phyloP scores from a whole-genome alignment of 2,888 invertebrate genomes.

The Tiliacea aurago region DNA sequence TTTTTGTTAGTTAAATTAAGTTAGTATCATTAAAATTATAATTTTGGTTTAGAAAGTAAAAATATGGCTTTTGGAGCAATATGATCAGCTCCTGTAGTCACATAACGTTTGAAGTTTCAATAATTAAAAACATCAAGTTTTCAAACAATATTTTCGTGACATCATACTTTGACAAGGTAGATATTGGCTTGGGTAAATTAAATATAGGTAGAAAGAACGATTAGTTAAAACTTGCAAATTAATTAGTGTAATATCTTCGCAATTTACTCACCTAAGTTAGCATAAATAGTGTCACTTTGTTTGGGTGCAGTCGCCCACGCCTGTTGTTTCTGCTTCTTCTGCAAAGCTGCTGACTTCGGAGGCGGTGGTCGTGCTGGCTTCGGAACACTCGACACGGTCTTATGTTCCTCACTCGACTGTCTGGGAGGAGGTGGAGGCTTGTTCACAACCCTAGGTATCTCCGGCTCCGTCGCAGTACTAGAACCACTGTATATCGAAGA shows the following conservation, averaged over 20 bases:
- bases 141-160: not conserved
- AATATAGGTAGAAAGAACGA: not conserved
- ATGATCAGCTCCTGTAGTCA: conserved; percentile 13
- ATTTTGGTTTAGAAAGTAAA: conserved; percentile 39
- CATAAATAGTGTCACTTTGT: conserved; percentile 92
- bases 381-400: conserved; percentile 86
- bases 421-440: conserved; percentile 96
- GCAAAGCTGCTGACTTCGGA: conserved; percentile 92
- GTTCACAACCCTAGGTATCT: conserved; percentile 83
- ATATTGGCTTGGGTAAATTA: not conserved
- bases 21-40: conserved; percentile 40
- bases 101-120: conserved; percentile 4
- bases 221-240: not conserved
- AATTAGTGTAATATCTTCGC: not conserved
- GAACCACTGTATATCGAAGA: conserved; percentile 88
- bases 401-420: conserved; percentile 87
- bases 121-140: not conserved
- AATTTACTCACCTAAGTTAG: conserved; percentile 93
- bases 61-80: conserved; percentile 4
- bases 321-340: conserved; percentile 91
- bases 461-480: conserved; percentile 82
- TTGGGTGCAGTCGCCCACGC: conserved; percentile 82
- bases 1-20: conserved; percentile 52
- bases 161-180: not conserved
- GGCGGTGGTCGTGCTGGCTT: conserved; percentile 94